These are phyloP conservation scores for Drosophila erecta DNA, from an alignment of 1,140 invertebrate genomes.

Conservation along the genomic window DNA sequence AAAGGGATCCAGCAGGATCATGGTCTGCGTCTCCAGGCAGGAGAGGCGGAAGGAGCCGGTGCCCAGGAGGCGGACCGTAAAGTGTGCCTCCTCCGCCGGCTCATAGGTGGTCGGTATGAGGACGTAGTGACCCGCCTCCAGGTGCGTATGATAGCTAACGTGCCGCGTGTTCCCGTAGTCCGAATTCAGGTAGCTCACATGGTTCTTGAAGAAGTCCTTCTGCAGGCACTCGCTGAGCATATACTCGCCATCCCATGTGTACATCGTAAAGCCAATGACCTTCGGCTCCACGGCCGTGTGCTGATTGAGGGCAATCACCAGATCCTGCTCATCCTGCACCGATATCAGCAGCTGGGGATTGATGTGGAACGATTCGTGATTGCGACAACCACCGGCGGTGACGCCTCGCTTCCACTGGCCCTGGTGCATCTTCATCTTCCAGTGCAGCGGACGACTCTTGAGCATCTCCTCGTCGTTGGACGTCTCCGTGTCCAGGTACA, in stretches of 20 bases:
- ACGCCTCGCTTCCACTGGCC: slow-evolving; percentile 95
- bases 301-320: slow-evolving; percentile 94
- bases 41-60: slow-evolving; percentile 69
- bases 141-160: slow-evolving; percentile 91
- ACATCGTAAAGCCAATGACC: slow-evolving; percentile 96
- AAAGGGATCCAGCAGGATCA: slow-evolving; percentile 92
- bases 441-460: slow-evolving; percentile 89
- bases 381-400: slow-evolving; percentile 95
- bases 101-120: slow-evolving; percentile 96
- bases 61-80: slow-evolving; percentile 79
- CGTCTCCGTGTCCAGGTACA: slow-evolving; percentile 94
- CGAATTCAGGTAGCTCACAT: slow-evolving; percentile 94
- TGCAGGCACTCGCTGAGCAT: slow-evolving; percentile 86
- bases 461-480: slow-evolving; percentile 93
- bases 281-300: slow-evolving; percentile 96
- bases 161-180: slow-evolving; percentile 96
- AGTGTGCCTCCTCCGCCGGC: slow-evolving; percentile 93
- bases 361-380: slow-evolving; percentile 96
- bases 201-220: slow-evolving; percentile 94
- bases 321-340: slow-evolving; percentile 92
- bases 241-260: slow-evolving; percentile 87
- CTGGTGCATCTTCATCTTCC: slow-evolving; percentile 94
- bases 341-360: slow-evolving; percentile 95
- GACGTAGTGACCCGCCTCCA: slow-evolving; percentile 93
- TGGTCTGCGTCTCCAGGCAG: slow-evolving; percentile 89